Percentiles rank a stretch among this genome's conserved stretches.
Conservation (phyloP, 2,113 vertebrate species). For the Prolemur simus region DNA sequence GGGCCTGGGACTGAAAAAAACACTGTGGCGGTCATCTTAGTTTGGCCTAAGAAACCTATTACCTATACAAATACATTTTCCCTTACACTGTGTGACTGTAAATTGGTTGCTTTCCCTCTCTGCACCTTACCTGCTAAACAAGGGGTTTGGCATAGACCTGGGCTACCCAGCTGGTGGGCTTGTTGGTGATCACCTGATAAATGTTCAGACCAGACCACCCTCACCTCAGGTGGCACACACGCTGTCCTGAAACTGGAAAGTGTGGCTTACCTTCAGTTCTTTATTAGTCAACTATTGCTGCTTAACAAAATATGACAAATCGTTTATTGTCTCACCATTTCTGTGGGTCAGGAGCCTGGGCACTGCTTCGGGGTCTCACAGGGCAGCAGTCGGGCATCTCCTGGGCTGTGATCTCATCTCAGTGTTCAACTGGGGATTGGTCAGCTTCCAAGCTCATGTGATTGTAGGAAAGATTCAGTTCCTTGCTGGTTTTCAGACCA, state of each 20-base stretch:
- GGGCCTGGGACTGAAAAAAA: too few relatives aligned
- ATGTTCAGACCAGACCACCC: neutral
- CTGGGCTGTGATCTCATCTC: neutral
- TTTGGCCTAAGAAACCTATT: too few relatives aligned
- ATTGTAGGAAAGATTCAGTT: neutral
- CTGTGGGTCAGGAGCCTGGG: neutral
- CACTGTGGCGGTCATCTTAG: too few relatives aligned
- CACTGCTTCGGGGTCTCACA: too few relatives aligned
- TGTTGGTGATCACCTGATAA: fast-evolving
- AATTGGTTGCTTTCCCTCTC: neutral
- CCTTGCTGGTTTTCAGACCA: fast-evolving
- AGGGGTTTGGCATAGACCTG: neutral
- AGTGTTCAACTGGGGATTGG: fast-evolving
- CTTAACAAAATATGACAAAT: neutral
- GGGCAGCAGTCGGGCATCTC: neutral
- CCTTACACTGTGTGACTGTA: neutral
- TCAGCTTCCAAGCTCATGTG: neutral
- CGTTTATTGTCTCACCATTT: neutral
- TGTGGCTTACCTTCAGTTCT: neutral
- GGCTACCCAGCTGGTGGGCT: neutral
- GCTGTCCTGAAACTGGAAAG: neutral
- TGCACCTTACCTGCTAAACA: neutral
- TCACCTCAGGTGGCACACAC: fast-evolving
- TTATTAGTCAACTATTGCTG: neutral
- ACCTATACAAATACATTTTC: too few relatives aligned